Evolutionary conservation across 1,140 invertebrate species (phyloP), one percentile per base, ranked within the genome.

Genomic region (Orchesella cincta): DNA sequence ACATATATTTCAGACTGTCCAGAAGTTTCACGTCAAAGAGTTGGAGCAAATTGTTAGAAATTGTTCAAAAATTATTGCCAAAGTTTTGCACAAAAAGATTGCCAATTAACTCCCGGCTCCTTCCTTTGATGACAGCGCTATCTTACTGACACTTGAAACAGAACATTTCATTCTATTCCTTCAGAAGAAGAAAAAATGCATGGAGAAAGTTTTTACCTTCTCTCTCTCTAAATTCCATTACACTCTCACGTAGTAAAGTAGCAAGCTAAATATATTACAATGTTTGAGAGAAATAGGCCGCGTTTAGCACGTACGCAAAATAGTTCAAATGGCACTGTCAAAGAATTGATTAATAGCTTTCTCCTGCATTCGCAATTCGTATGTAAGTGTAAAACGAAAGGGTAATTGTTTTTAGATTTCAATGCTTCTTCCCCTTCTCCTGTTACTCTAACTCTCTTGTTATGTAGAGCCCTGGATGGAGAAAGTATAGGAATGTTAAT

Each of bases 31-130:
- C 33, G 62, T 67, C 62, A 67, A 67, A 67, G 26, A 67, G 33
- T 67, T 33, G 28, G 29, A 67, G 33, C 62, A 67, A 67, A 67
- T 67, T 67, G 62, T 67, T 67, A 67, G 62, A 67, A 67, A 67
- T 67, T 2, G 62, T 67, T 29, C 26, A 67, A 67, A 67, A 67
- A 67, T 67, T 67, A 67, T 67, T 67, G 31, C 62, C 62, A 67
- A 67, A 67, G 62, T 67, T 67, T 67, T 67, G 33, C 62, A 67
- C 62, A n/a, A 67, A 67, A 67, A 67, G 62, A 67, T 67, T 67
- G 62, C 62, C 62, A 67, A 67, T 67, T 67, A 67, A 67, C 28
- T 67, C 62, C 33, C 28, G 5, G 62, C 33, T 33, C 62, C n/a
- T n/a, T n/a, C 62, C 33, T 67, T 67, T 67, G 62, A 67, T 67